Percentiles rank a stretch among this genome's conserved stretches.
Conservation (phyloP, 2,797 vertebrate species). For the Buceros bicornis region DNA sequence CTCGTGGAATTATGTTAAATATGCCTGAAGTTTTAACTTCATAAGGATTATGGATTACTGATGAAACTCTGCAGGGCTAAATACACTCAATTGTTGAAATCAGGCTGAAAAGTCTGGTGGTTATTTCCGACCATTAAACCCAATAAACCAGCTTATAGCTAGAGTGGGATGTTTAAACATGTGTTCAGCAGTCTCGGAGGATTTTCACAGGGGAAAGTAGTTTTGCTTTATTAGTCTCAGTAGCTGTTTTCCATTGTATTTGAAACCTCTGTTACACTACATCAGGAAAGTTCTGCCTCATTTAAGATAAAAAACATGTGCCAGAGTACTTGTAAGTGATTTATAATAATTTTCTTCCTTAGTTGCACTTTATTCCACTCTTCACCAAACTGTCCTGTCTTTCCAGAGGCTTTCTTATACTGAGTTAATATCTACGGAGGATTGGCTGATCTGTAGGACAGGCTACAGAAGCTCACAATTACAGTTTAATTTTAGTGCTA, state of each 20-base stretch:
- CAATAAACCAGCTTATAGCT: constrained; percentile 16
- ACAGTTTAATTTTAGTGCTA: background rate
- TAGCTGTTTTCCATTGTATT: background rate
- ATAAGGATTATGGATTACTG: background rate
- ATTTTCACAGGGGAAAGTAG: background rate
- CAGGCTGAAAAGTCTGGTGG: background rate
- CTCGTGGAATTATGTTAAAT: constrained; percentile 1
- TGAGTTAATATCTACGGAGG: background rate
- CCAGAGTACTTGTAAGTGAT: background rate
- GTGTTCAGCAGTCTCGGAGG: background rate
- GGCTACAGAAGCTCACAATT: background rate
- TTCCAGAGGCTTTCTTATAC: background rate
- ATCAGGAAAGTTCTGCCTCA: background rate
- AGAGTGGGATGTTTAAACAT: background rate
- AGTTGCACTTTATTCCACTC: background rate
- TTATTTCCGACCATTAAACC: constrained; percentile 18
- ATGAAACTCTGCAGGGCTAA: background rate
- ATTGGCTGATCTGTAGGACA: background rate
- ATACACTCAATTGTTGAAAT: background rate
- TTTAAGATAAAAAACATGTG: background rate
- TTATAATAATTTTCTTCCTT: background rate
- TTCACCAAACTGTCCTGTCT: background rate
- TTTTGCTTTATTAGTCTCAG: background rate
- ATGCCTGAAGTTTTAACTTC: background rate
- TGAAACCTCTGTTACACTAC: background rate